Base-by-base conservation (phyloP, 2,797 vertebrate genomes). In the Lophotriccus pileatus region DNA sequence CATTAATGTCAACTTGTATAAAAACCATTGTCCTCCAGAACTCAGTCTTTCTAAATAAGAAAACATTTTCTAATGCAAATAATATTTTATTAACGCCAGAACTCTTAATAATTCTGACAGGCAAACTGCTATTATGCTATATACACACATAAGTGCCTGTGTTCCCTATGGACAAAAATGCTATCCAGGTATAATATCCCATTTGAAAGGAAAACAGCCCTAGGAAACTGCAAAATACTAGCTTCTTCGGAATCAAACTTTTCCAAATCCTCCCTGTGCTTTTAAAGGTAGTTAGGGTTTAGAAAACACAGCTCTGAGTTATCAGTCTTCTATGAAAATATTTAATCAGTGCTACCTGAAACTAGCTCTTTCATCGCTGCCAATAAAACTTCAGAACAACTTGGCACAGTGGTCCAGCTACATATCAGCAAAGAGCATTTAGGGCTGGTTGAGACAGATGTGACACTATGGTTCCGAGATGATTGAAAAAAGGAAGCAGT, bases 81-180 rank as follows among this genome's bases (percentile, higher is more conserved):
- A 95, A 90, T 95, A 94, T 94, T 97, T 96, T 95, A 97, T 96
- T 95, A 95, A 96, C 93, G 94, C n/a, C 66, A 90, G 59, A 87
- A 92, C 44, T 89, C 80, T 89, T 82, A 95, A 90, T 86, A 95
- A 88, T 95, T 97, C 79, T 93, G 95, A 95, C 89, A 94, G 69
- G 58, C 36, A 73, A 95, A 78, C 84, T 53, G 77, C 72, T 95
- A 28, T 92, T 84, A 80, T 80, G 91, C 83, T 56, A 23, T 86
- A 53, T 37, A 77, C 7, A 44, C 70, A 93, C 4, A 0, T 68
- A 93, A 90, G 41, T 69, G 72, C 74, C 62, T 85, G 53, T 1
- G 1, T 74, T 93, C 63, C 12, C 18, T 15, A 53, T 8, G 68
- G 15, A 81, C 34, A 64, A 95, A 96, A 94, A 94, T 50, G 58